Evolutionary conservation across 2,888 invertebrate species (phyloP).

Genomic region (Limenitis arthemis): DNA sequence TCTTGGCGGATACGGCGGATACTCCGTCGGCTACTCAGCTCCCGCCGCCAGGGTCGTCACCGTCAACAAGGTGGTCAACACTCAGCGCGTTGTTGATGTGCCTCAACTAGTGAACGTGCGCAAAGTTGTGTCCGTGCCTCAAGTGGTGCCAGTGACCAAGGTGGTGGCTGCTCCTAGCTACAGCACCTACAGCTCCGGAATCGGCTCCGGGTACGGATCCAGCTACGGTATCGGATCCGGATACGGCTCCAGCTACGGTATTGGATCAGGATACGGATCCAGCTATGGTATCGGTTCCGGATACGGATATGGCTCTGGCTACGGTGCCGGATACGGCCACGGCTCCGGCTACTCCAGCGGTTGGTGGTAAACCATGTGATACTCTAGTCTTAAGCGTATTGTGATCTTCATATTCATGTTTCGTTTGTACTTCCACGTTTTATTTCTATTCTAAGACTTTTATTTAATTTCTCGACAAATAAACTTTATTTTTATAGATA

Average conservation of each 20-base stretch:
- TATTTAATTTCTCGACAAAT: slow-evolving; percentile 1
- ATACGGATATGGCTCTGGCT: slow-evolving; percentile 13
- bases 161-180: slow-evolving; percentile 36
- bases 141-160: slow-evolving; percentile 38
- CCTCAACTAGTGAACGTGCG: slow-evolving; percentile 37
- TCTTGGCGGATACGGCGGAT: slow-evolving; percentile 6
- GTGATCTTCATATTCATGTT: slow-evolving; percentile 1
- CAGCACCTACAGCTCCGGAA: slow-evolving; percentile 15
- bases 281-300: slow-evolving; percentile 19
- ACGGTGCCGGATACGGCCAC: slow-evolving; percentile 6
- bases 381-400: slow-evolving; percentile 6
- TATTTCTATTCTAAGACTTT: background rate
- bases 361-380: slow-evolving; percentile 25
- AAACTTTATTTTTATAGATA: slow-evolving; percentile 1
- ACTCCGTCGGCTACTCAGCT: slow-evolving; percentile 13
- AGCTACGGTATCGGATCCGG: slow-evolving; percentile 18
- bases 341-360: slow-evolving; percentile 20
- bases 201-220: slow-evolving; percentile 16
- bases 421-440: background rate
- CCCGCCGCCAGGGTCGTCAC: slow-evolving; percentile 29
- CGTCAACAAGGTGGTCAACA: slow-evolving; percentile 36
- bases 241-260: slow-evolving; percentile 17
- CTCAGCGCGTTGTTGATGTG: slow-evolving; percentile 30
- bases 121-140: slow-evolving; percentile 42
- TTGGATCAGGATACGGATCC: slow-evolving; percentile 12